Base-by-base conservation (phyloP, 2,113 vertebrate genomes). In the Tachysurus vachellii region DNA sequence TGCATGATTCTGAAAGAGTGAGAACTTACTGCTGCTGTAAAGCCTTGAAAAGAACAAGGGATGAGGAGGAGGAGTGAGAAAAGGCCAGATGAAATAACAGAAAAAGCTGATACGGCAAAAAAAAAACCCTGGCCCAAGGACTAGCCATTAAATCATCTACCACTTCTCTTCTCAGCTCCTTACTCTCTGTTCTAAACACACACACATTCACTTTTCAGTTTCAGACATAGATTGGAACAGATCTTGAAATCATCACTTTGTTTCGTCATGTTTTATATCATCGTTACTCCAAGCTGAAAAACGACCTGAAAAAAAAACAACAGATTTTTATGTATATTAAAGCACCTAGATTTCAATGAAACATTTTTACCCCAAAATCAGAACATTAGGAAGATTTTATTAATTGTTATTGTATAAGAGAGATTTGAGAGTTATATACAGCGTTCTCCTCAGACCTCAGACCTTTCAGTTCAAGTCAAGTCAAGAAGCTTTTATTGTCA, bases 61-160 rank as follows among this genome's bases (percentile, higher is more conserved):
- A 82, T 56, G 79, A 73, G 50, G 28, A 80, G 73, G 82, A 79
- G 44, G 64, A 44, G 85, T 82, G 85, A 80, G 77, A 86, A 86
- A 13, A 42, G 21, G 10, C 56, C 85, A 86, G 77, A 57, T 86
- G 85, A 71, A 71, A 17, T 28, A 28, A 77, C 8, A 42, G 59
- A 9, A 80, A 77, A 66, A 11, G 23, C 53, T 86, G 76, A 80
- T 57, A 70, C 26, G 85, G 47, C 26, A 10, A 10, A 70, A 36
- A 26, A 61, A n/a, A 26, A 5, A 53, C 17, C 54, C 26, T 47
- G 44, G 17, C n/a, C 44, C 82, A 84, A 84, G 82, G 82, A 21
- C 82, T 47, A 44, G 62, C 42, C 80, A 57, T 6, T 47, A 26
- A 26, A 36, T 5, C n/a, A 56, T 36, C 36, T 10, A 6, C 17